phyloP scores from a whole-genome alignment of 2,797 vertebrate species.

The Halcyon chelicuti region DNA sequence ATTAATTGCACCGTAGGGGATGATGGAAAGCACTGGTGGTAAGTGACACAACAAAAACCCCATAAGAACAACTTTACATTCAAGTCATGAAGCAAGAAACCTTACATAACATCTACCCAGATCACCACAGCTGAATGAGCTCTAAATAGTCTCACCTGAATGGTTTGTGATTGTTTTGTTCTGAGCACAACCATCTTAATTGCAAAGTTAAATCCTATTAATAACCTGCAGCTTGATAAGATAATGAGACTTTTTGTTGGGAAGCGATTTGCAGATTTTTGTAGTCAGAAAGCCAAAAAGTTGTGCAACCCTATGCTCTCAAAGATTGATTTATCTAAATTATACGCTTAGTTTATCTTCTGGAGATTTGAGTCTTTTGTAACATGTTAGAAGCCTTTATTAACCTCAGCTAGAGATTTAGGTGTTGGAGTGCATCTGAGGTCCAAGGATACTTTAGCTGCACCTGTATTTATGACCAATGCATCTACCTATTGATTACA shows the following conservation, averaged over 20 bases:
- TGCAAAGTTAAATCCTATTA: constrained; percentile 15
- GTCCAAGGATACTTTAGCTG: background rate
- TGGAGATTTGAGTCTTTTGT: background rate
- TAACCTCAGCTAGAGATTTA: background rate
- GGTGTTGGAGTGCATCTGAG: background rate
- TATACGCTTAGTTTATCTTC: background rate
- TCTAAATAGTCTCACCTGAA: background rate
- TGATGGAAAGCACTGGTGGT: background rate
- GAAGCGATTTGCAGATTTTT: background rate
- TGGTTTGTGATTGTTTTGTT: background rate
- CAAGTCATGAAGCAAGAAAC: background rate
- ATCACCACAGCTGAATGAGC: background rate
- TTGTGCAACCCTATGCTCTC: background rate
- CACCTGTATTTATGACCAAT: background rate
- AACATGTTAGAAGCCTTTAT: background rate
- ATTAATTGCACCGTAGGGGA: background rate
- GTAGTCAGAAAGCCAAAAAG: background rate
- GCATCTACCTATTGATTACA: background rate
- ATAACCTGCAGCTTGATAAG: background rate
- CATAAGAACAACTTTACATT: background rate
- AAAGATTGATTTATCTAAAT: constrained; percentile 3
- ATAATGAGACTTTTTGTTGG: background rate
- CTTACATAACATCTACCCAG: background rate
- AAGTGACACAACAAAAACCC: background rate
- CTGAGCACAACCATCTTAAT: background rate